phyloP scores from a whole-genome alignment of 2,888 invertebrate genomes.

The Pachliopta kotzebuea region DNA sequence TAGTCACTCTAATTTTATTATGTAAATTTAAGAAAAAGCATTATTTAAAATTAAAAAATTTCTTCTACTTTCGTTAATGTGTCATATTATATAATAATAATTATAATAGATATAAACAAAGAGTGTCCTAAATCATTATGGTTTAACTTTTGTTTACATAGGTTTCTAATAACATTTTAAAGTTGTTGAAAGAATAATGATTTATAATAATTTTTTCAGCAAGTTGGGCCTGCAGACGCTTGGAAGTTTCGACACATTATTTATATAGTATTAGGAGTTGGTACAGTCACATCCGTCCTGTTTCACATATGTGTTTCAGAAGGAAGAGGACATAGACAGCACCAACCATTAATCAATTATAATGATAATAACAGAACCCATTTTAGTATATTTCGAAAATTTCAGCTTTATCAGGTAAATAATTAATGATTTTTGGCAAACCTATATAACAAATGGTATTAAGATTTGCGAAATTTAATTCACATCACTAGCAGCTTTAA shows the following conservation, averaged over 20 bases:
- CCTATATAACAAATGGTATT: too few relatives aligned
- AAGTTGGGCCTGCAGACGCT: constrained; percentile 84
- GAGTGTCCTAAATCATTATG: background rate
- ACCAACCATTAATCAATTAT: constrained; percentile 43
- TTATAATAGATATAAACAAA: too few relatives aligned
- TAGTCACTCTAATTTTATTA: too few relatives aligned
- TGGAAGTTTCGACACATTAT: constrained; percentile 86
- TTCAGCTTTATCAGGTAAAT: constrained; percentile 65
- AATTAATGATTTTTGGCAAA: background rate
- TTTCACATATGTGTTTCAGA: constrained; percentile 85
- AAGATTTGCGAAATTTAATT: too few relatives aligned
- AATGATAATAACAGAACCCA: constrained; percentile 50
- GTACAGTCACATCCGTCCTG: constrained; percentile 82
- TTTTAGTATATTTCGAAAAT: constrained; percentile 56
- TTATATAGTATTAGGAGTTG: constrained; percentile 84
- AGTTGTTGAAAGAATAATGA: background rate
- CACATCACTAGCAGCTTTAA: too few relatives aligned
- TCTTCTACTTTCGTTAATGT: too few relatives aligned
- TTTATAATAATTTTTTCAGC: constrained; percentile 48
- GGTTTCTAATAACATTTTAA: too few relatives aligned
- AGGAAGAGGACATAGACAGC: constrained; percentile 70
- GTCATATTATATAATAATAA: too few relatives aligned
- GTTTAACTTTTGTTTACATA: too few relatives aligned
- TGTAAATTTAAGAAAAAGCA: too few relatives aligned
- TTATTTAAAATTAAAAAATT: too few relatives aligned